Base-by-base conservation (phyloP, 1,140 invertebrate species). In the Zaprionus inermis region DNA sequence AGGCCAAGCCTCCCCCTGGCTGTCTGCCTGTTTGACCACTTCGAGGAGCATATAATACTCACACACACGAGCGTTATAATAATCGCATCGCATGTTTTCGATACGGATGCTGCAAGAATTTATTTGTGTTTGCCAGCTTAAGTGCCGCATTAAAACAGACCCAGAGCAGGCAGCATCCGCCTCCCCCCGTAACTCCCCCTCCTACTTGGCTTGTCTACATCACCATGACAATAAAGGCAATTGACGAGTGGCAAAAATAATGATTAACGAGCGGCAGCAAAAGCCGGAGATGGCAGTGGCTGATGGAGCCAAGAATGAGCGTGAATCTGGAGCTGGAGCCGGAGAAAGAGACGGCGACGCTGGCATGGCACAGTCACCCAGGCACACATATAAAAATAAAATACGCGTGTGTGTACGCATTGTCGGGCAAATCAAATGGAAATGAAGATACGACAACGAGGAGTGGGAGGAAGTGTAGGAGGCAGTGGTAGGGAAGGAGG, bases 141-240 rank as follows among this genome's bases (percentile, higher is more conserved):
- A 86, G 83, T 86, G 83, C 76, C 83, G 83, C 79, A 86, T 86
- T 86, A 86, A 88, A 88, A 84, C 81, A 60, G 68, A 61, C 73
- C 51, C 28, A 24, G 28, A 65, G 67, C 55, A 77, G 68, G 55
- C 64, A 61, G 46, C 56, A 58, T 24, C 41, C 14, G n/a, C 6
- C 16, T 18, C 16, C 20, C 11, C 20, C 30, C 2, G 9, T 16
- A n/a, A 0, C 28, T 18, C 36, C 11, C 44, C 32, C 36, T 36
- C 51, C 34, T 49, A 22, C 22, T 38, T 30, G 14, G 56, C 72
- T 68, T 64, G 66, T 75, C 67, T 67, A 75, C 84, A 88, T 88
- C 68, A 71, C 84, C 84, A 90, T 89, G 84, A 89, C 84, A 89
- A 89, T 89, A 89, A 89, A 89, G 84, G 85, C 84, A 89, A 89